Base-by-base conservation (phyloP, 64 coral and sea anemone genomes). In the Stichodactyla helianthus region DNA sequence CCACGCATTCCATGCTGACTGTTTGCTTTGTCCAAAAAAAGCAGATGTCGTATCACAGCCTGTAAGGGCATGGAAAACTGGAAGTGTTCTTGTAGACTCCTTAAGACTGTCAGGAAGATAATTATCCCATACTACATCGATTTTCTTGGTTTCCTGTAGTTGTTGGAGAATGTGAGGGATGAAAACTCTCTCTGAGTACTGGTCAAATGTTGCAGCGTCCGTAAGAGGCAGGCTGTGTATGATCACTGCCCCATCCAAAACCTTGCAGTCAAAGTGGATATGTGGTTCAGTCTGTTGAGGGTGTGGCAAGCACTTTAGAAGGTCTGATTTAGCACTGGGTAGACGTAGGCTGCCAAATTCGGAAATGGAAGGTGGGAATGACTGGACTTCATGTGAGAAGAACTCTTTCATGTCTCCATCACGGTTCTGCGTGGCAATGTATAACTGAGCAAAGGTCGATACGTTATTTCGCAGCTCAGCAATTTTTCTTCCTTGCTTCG, bases 1-100 rank as follows among this genome's bases (percentile, higher is more conserved):
- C 84, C 84, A 86, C 17, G 84, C 84, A 63, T 91, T 7, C 89
- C 83, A 86, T 18, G 84, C 82, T 0, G 53, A 54, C 12, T 5
- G 7, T 20, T 79, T 91, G 67, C 62, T 35, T 68, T 84, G 71
- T 0, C 89, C 68, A 62, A 26, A 50, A 23, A 86, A 91, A 6
- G 63, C 5, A 12, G 89, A 91, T 1, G 83, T 81, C 6, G 65
- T n/a, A 50, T 91, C 83, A 25, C 89, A 91, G 8, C 89, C 89
- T 58, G 26, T 86, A 2, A 86, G 26, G 0, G 83, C 82, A 19
- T 91, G 83, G 35, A 91, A 91, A 13, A 91, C 83, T 2, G 83
- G 89, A 5, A 91, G 83, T 2, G 83, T 52, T 19, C n/a, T n/a
- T n/a, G 56, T 6, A 6, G 89, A 59, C 35, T 25, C 35, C 2